These are phyloP conservation scores for Periophthalmodon schlosseri DNA, from an alignment of 2,113 vertebrate genomes.

Conservation along the genomic window DNA sequence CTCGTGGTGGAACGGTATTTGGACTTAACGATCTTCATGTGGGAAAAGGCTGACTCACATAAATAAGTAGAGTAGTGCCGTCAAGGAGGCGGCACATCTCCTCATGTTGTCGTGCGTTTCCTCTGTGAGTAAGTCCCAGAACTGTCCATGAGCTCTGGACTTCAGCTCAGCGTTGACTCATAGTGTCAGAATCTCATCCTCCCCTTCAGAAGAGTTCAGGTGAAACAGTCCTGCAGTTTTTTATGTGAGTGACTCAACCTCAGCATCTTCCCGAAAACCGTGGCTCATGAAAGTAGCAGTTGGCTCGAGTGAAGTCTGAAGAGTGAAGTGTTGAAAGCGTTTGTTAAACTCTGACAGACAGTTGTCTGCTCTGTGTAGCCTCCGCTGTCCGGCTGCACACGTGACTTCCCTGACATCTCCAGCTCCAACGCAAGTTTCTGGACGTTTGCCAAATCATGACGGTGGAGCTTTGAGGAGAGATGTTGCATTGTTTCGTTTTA, in stretches of 20 bases:
- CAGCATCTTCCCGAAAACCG: conserved; percentile 27
- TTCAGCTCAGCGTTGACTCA: conserved; percentile 39
- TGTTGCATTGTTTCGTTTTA: too few relatives aligned
- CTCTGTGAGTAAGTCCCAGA: conserved; percentile 48
- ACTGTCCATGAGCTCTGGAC: conserved; percentile 38
- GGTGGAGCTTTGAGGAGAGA: conserved; percentile 29
- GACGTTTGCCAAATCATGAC: conserved; percentile 44
- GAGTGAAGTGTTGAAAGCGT: conserved; percentile 34
- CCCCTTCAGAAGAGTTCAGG: conserved; percentile 31
- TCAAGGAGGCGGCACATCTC: conserved; percentile 47
- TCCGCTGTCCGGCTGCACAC: conserved; percentile 19
- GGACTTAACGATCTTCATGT: conserved; percentile 52
- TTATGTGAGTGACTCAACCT: conserved; percentile 36
- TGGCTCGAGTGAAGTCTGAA: conserved; percentile 26
- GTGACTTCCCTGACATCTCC: background rate
- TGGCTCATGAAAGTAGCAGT: conserved; percentile 18
- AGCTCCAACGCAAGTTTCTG: conserved; percentile 11
- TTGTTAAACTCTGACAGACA: conserved; percentile 26
- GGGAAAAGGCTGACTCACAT: conserved; percentile 53
- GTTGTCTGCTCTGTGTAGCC: conserved; percentile 21
- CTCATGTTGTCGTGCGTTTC: conserved; percentile 52
- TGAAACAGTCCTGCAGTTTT: conserved; percentile 46
- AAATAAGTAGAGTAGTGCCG: conserved; percentile 54
- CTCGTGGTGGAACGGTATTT: conserved; percentile 50
- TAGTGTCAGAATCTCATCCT: conserved; percentile 44